Percentiles rank a stretch among this genome's conserved stretches.
phyloP scores from a whole-genome alignment of 2,113 vertebrate species.

The Piaya cayana region DNA sequence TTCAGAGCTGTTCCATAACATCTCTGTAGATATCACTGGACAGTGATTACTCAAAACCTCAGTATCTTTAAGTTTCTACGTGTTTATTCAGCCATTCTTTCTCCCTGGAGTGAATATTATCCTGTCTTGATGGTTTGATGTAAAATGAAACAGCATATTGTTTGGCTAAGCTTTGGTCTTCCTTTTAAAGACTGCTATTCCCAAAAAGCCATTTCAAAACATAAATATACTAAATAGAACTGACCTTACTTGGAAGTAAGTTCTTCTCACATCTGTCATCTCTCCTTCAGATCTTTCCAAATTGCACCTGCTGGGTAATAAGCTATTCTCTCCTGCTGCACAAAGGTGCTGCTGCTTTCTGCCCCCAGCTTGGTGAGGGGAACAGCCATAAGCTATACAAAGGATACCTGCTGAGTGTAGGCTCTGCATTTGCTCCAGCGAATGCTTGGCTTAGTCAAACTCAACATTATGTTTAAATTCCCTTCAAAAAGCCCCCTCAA shows the following conservation, averaged over 20 bases:
- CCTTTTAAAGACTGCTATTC: neutral
- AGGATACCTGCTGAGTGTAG: neutral
- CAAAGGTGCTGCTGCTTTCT: neutral
- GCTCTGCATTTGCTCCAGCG: neutral
- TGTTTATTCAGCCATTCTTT: constrained; percentile 23
- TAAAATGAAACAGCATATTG: constrained; percentile 37
- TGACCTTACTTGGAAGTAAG: constrained; percentile 9
- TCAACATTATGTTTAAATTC: neutral
- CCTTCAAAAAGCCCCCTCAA: neutral
- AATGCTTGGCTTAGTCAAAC: neutral
- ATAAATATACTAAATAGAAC: constrained; percentile 48
- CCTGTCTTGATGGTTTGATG: constrained; percentile 38
- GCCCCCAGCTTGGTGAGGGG: neutral
- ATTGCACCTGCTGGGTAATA: constrained; percentile 47
- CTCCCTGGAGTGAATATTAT: constrained; percentile 32
- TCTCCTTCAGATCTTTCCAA: constrained; percentile 50
- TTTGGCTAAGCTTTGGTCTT: constrained; percentile 23
- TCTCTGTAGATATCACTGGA: neutral
- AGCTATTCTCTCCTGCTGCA: neutral
- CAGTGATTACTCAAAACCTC: neutral
- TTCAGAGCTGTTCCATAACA: neutral
- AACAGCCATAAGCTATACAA: neutral
- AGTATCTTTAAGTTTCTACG: neutral
- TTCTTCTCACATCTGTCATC: constrained; percentile 8
- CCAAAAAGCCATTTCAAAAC: constrained; percentile 45